Base-by-base conservation (phyloP, 2,113 vertebrate species). In the Scopus umbretta region DNA sequence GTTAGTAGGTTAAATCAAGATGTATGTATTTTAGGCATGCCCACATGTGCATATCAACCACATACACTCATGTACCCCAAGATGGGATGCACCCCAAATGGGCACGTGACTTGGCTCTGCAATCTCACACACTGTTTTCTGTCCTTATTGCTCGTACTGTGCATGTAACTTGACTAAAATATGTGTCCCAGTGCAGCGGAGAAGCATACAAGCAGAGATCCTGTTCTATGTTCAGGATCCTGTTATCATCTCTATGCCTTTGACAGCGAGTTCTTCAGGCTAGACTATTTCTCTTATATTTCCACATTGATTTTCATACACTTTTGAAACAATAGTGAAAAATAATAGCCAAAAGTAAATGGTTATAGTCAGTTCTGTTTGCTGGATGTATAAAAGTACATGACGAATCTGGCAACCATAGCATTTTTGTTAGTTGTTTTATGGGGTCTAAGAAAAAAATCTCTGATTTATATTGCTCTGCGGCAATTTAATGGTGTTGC, bases 401-500 rank as follows among this genome's bases (percentile, higher is more conserved):
- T 1, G 2, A 78, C 42, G 27, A 80, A 63, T 63, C 52, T 92
- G 78, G 80, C 10, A 89, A 56, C 18, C 30, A 10, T 34, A 88
- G 81, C 27, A 52, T 42, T 72, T 88, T 71, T 65, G 11, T 84
- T n/a, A 86, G 67, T 30, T 91, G 30, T 87, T 95, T 94, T 72
- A 91, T 81, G 76, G 32, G 22, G 34, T 72, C 45, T 62, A 61
- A 80, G 80, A 79, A 89, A 79, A 89, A 92, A 94, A 73, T 38
- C 36, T 91, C 61, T 89, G 58, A 85, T 89, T 93, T 89, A 90
- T 92, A 85, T 79, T 93, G 63, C 65, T 95, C 70, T 78, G 19
- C 94, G 94, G 86, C 95, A 96, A 80, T 94, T 67, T 97, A 97
- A 96, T 96, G 76, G 63, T 71, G 47, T 90, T 92, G 84, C 89